phyloP scores from a whole-genome alignment of 2,888 invertebrate genomes.

The Neoitamus cyanurus region DNA sequence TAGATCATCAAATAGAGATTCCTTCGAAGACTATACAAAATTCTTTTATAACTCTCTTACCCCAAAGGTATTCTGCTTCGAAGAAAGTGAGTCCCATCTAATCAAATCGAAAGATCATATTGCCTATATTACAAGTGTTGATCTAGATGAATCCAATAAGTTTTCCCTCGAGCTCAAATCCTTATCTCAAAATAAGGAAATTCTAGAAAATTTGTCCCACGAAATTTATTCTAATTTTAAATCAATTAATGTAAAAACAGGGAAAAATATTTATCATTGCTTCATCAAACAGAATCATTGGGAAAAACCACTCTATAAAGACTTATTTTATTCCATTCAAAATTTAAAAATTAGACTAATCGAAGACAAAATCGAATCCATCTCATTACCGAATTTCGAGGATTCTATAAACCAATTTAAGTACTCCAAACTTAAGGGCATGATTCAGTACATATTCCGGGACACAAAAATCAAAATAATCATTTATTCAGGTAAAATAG shows the following conservation, averaged over 20 bases:
- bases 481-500: background rate
- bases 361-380: conserved; percentile 20
- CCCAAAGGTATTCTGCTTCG: background rate
- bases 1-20: conserved; percentile 1
- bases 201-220: conserved; percentile 18
- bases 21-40: conserved; percentile 36
- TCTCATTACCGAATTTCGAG: conserved; percentile 31
- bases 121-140: conserved; percentile 24
- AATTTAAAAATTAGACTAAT: conserved; percentile 25
- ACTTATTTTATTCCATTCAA: conserved; percentile 39
- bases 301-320: conserved; percentile 17
- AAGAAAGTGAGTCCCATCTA: background rate
- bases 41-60: conserved; percentile 4
- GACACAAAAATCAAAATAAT: conserved; percentile 36
- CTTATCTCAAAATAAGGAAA: background rate
- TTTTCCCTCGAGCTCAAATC: background rate
- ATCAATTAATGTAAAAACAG: conserved; percentile 15
- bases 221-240: conserved; percentile 46
- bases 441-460: conserved; percentile 19
- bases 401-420: conserved; percentile 38
- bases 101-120: background rate
- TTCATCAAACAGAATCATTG: conserved; percentile 47
- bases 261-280: conserved; percentile 42
- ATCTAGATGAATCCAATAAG: conserved; percentile 5
- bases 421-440: conserved; percentile 41